Conservation (phyloP, 64 coral and sea anemone genomes). For the Porites lutea region DNA sequence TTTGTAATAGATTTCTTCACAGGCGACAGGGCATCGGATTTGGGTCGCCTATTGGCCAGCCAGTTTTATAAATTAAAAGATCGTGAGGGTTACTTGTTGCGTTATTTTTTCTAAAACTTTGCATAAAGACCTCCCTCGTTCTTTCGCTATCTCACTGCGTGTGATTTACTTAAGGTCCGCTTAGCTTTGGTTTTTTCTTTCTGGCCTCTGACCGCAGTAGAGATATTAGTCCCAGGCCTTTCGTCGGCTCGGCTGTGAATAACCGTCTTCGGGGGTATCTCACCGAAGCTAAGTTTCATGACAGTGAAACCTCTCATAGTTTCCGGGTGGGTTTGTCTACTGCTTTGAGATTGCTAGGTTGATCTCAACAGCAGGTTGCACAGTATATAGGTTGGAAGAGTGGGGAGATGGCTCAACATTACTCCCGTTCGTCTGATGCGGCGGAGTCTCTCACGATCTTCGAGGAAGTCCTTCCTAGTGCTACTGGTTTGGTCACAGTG, state of each 20-base stretch:
- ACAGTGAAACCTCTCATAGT: background rate
- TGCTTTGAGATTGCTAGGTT: background rate
- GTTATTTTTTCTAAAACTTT: too few relatives aligned
- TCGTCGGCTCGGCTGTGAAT: background rate
- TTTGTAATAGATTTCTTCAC: too few relatives aligned
- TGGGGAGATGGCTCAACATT: background rate
- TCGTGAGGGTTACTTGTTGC: too few relatives aligned
- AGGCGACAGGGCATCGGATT: too few relatives aligned
- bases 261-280: slow-evolving; percentile 16
- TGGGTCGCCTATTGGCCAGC: too few relatives aligned
- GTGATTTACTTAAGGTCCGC: too few relatives aligned
- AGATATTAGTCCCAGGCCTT: too few relatives aligned
- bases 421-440: background rate
- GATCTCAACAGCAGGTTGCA: background rate
- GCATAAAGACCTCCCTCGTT: too few relatives aligned
- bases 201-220: background rate
- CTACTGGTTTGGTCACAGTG: background rate
- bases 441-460: background rate
- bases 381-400: background rate
- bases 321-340: background rate
- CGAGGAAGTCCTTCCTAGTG: background rate
- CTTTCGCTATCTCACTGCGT: background rate
- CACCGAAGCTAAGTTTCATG: background rate
- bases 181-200: background rate
- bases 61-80: too few relatives aligned